A percentile compares a stretch with the other conserved stretches of the same genome.
Evolutionary conservation across 2,113 vertebrate genomes (phyloP).

Genomic region (Parotia lawesii): DNA sequence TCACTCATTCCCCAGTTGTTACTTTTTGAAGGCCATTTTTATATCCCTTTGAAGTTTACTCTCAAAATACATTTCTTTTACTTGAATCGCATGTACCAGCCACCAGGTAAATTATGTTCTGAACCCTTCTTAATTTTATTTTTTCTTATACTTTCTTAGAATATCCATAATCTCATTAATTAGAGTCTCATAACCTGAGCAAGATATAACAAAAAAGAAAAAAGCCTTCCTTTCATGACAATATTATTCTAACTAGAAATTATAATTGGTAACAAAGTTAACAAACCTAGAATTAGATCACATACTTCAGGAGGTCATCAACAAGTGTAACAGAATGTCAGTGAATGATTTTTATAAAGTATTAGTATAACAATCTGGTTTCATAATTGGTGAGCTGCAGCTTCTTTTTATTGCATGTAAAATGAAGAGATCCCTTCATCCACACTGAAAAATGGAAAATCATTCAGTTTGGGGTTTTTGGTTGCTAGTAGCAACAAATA

Average conservation of each 20-base stretch:
- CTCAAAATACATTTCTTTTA: neutral
- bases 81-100: neutral
- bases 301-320: conserved; percentile 60
- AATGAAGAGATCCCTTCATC: conserved; percentile 42
- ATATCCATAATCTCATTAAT: conserved; percentile 43
- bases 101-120: neutral
- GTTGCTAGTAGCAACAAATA: conserved; percentile 82
- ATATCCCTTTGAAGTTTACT: neutral
- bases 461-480: conserved; percentile 70
- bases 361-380: conserved; percentile 48
- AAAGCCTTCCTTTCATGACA: conserved; percentile 45
- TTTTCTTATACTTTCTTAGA: conserved; percentile 28
- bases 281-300: conserved; percentile 58
- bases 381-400: conserved; percentile 58
- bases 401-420: conserved; percentile 22
- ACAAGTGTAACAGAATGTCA: conserved; percentile 39
- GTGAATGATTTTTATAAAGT: conserved; percentile 48
- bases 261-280: conserved; percentile 49
- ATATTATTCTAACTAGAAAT: conserved; percentile 22
- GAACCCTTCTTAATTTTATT: neutral
- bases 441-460: conserved; percentile 54
- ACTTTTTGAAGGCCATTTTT: neutral
- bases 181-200: conserved; percentile 50
- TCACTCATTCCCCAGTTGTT: neutral
- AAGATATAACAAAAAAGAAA: conserved; percentile 34